These are phyloP conservation scores for Platerodrilus igneus DNA, from an alignment of 2,888 invertebrate genomes.

Conservation along the genomic window DNA sequence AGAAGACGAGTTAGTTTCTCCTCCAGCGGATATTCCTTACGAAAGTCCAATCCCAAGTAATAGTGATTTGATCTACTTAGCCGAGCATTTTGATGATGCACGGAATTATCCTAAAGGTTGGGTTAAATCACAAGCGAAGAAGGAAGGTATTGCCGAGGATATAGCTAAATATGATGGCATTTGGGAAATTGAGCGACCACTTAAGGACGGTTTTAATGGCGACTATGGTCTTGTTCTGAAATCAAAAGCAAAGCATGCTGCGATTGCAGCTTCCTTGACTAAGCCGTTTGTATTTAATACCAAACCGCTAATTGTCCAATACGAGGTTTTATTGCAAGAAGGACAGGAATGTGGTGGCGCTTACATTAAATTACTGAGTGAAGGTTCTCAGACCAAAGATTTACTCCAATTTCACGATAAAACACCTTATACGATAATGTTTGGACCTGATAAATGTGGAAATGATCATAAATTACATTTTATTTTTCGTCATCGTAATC, in stretches of 20 bases:
- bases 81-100: constrained; percentile 82
- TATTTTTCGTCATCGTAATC: constrained; percentile 95
- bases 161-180: constrained; percentile 93
- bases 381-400: constrained; percentile 63
- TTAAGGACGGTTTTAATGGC: constrained; percentile 66
- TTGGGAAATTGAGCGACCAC: constrained; percentile 72
- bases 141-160: constrained; percentile 79
- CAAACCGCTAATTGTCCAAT: constrained; percentile 86
- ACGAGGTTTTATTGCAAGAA: constrained; percentile 78
- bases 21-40: constrained; percentile 55
- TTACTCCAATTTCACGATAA: constrained; percentile 87
- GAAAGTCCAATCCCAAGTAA: constrained; percentile 64
- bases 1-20: too few species aligned
- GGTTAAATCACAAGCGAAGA: constrained; percentile 87
- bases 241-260: constrained; percentile 95
- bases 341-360: constrained; percentile 99
- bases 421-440: constrained; percentile 98
- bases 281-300: constrained; percentile 78
- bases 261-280: constrained; percentile 74
- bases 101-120: constrained; percentile 71
- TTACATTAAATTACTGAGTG: constrained; percentile 87
- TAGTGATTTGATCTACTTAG: constrained; percentile 63
- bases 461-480: constrained; percentile 88
- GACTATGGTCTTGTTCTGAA: constrained; percentile 87
- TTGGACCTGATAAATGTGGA: constrained; percentile 99